Evolutionary conservation across 2,888 invertebrate genomes (phyloP), one percentile per base, ranked within the genome.

Genomic region (Bombyx huttoni): DNA sequence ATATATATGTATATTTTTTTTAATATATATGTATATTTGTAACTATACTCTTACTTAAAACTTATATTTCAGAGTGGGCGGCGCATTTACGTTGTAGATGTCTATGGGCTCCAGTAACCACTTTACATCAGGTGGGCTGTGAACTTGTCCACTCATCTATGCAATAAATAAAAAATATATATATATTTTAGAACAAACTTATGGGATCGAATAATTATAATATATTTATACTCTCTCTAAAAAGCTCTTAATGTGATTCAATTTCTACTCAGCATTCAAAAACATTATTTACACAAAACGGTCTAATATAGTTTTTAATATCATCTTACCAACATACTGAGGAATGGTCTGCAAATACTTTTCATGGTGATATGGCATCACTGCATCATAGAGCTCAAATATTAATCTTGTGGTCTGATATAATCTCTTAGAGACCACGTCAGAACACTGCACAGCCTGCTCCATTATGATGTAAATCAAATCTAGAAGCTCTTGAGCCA

Each of bases 291-390:
- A 48, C 5, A 24, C 3, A 24, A 24, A 24, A 24, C 2, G 24
- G 24, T 24, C 3, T 24, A 24, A 24, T 24, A 5, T 24, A 24
- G 24, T 24, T 5, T 24, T 47, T 14, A 33, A 0, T 14, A 9
- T 33, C 9, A 1, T 13, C 89, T 85, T 70, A 94, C 94, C 94
- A 61, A 94, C 92, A 83, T 96, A 95, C 68, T 97, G 96, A 3
- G 98, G 97, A 67, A 97, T 94, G 1, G 92, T 94, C 68, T 94
- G 91, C 53, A 98, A 86, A 61, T 93, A 91, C 65, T 93, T 92
- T 68, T 92, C 92, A 79, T 97, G 97, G 67, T 94, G 91, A 59
- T 92, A 92, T 0, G 95, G 94, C 33, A 96, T 93, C 50, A 95
- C 91, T 48, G 91, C 91, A 54, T 92, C 91, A 75, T 96, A 98